These are phyloP conservation scores for Formicarius rufipectus DNA, from an alignment of 2,113 vertebrate genomes.

Conservation along the genomic window DNA sequence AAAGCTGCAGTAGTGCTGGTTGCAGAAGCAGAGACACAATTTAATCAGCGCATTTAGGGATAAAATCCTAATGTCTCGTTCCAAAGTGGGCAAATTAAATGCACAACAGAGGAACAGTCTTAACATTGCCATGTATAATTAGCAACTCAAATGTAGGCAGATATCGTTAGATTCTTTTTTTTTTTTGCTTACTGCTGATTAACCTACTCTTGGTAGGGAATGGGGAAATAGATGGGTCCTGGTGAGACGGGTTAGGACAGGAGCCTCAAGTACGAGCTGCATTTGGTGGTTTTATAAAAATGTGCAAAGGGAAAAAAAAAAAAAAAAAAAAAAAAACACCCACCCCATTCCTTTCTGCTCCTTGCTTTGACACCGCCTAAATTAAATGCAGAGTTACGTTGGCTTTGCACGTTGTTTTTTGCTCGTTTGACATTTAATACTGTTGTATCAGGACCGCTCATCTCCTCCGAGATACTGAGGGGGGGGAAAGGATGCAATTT, in stretches of 20 bases:
- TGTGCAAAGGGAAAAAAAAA: not conserved
- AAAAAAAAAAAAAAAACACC: not conserved
- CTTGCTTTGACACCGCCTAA: constrained; percentile 53
- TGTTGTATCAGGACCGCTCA: constrained; percentile 41
- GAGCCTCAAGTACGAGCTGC: not conserved
- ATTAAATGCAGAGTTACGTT: constrained; percentile 49
- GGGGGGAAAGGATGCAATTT: not conserved
- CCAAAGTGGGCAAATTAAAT: constrained; percentile 53
- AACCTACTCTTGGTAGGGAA: not conserved
- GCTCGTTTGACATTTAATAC: constrained; percentile 59
- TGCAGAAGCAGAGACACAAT: not conserved
- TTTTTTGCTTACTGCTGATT: constrained; percentile 15
- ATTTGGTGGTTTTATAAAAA: constrained; percentile 39
- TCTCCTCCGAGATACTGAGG: constrained; percentile 41
- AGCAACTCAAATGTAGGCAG: constrained; percentile 7
- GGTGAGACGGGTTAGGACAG: not conserved
- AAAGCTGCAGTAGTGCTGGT: not conserved
- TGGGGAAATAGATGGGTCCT: not conserved
- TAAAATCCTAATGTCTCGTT: not conserved
- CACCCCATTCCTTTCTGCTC: constrained; percentile 20
- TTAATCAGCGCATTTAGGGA: not conserved
- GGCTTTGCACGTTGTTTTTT: constrained; percentile 44
- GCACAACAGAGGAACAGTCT: constrained; percentile 6
- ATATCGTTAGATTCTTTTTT: constrained; percentile 36
- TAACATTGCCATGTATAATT: constrained; percentile 30